These are phyloP conservation scores for Nebria salina DNA, from an alignment of 2,888 invertebrate genomes.

Conservation along the genomic window DNA sequence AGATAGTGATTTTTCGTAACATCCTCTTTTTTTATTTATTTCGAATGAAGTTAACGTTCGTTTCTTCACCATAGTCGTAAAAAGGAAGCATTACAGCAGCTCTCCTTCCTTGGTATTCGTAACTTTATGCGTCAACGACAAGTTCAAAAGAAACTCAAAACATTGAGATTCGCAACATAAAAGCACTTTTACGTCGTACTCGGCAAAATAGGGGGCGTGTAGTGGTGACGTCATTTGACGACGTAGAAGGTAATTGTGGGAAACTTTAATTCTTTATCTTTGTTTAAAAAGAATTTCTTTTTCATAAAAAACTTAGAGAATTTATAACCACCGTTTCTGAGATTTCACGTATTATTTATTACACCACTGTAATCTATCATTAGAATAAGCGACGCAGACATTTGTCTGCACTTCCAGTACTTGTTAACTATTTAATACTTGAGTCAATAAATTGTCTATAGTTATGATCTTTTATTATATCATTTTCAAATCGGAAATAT, in stretches of 20 bases:
- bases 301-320: background rate
- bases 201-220: background rate
- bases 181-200: slow-evolving; percentile 17
- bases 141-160: slow-evolving; percentile 28
- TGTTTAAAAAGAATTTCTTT: slow-evolving; percentile 2
- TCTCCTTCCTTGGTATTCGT: background rate
- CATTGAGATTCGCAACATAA: slow-evolving; percentile 28
- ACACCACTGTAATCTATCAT: background rate
- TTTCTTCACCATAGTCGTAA: background rate
- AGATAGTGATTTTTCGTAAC: background rate
- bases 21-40: background rate
- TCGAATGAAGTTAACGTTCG: background rate
- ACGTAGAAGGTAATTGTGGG: background rate
- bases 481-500: too few relatives aligned
- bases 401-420: background rate
- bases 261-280: slow-evolving; percentile 18
- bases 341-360: slow-evolving; percentile 5
- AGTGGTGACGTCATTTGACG: slow-evolving; percentile 3
- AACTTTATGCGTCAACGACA: slow-evolving; percentile 2
- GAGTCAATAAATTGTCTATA: background rate
- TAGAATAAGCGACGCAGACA: background rate
- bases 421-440: background rate
- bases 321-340: slow-evolving; percentile 4
- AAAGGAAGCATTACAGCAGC: background rate
- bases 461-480: background rate